Percentiles rank a stretch among this genome's conserved stretches.
Evolutionary conservation across 2,888 invertebrate genomes (phyloP).

Genomic region (Dasysyrphus tricinctus): DNA sequence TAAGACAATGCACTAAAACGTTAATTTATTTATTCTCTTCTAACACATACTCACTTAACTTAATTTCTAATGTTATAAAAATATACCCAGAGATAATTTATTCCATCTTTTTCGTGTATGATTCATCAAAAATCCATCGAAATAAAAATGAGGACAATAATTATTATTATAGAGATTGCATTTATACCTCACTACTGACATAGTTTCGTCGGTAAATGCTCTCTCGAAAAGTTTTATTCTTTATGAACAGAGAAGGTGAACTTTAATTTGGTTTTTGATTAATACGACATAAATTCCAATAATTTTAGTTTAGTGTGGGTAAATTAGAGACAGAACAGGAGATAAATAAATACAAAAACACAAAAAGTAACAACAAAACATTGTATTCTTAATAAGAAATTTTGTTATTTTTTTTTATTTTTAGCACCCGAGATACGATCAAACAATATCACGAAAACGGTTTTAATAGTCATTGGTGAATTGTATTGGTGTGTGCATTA

Average conservation of each 20-base stretch:
- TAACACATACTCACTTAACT: neutral
- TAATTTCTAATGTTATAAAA: conserved; percentile 20
- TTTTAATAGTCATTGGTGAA: conserved; percentile 51
- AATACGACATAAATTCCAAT: conserved; percentile 20
- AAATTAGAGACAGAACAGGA: neutral
- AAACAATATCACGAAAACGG: neutral
- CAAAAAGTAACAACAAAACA: neutral
- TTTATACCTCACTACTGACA: conserved; percentile 58
- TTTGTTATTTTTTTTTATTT: conserved; percentile 55
- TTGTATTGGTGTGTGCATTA: conserved; percentile 42
- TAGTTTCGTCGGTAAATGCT: conserved; percentile 31
- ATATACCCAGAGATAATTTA: conserved; percentile 24
- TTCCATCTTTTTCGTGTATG: conserved; percentile 18
- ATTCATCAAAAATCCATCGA: conserved; percentile 42
- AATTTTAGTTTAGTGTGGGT: conserved; percentile 14
- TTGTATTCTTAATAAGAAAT: conserved; percentile 34
- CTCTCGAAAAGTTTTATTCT: neutral
- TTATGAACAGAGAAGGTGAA: neutral
- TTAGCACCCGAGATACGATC: conserved; percentile 19
- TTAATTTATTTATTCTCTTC: neutral
- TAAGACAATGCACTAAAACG: neutral
- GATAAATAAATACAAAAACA: neutral
- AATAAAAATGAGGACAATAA: neutral
- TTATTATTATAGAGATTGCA: conserved; percentile 11
- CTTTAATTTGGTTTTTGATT: conserved; percentile 44